Percentiles rank a stretch among this genome's conserved stretches.
phyloP scores from a whole-genome alignment of 2,888 invertebrate genomes.

The Ennomos fuscantarius region DNA sequence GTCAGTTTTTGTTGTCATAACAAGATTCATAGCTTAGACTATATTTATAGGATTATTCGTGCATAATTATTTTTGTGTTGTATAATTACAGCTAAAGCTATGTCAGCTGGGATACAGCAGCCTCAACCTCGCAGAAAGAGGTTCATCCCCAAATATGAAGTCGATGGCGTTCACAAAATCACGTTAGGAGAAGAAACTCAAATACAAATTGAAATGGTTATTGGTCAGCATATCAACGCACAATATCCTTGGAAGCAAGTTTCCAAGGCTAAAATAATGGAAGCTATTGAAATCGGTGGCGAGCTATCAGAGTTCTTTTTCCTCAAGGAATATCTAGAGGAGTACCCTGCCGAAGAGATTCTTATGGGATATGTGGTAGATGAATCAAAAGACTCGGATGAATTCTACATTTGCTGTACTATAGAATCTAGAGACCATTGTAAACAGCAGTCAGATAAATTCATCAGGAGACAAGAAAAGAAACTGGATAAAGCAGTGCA shows the following conservation, averaged over 20 bases:
- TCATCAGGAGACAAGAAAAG: constrained; percentile 84
- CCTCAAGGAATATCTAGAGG: constrained; percentile 67
- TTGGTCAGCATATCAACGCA: constrained; percentile 88
- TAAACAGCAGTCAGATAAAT: constrained; percentile 75
- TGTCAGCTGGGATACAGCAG: constrained; percentile 47
- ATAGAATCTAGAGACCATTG: constrained; percentile 82
- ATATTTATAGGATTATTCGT: no score
- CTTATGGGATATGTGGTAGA: constrained; percentile 89
- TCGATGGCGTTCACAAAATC: constrained; percentile 84
- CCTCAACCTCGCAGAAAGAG: constrained; percentile 70
- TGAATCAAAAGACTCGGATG: constrained; percentile 85
- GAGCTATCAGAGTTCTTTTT: constrained; percentile 76
- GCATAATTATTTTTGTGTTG: constrained; percentile 1
- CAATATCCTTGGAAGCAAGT: constrained; percentile 91
- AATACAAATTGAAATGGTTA: constrained; percentile 85
- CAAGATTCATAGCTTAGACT: neutral
- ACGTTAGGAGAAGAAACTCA: constrained; percentile 85
- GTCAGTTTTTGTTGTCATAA: no score
- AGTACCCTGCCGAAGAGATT: constrained; percentile 71
- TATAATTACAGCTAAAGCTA: constrained; percentile 49
- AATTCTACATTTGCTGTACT: constrained; percentile 89
- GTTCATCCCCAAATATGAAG: constrained; percentile 79
- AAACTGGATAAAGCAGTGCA: constrained; percentile 84
- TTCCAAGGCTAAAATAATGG: constrained; percentile 85
- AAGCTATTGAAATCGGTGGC: constrained; percentile 85